Evolutionary conservation across 2,797 vertebrate species (phyloP).

Genomic region (Aphelocoma californica): DNA sequence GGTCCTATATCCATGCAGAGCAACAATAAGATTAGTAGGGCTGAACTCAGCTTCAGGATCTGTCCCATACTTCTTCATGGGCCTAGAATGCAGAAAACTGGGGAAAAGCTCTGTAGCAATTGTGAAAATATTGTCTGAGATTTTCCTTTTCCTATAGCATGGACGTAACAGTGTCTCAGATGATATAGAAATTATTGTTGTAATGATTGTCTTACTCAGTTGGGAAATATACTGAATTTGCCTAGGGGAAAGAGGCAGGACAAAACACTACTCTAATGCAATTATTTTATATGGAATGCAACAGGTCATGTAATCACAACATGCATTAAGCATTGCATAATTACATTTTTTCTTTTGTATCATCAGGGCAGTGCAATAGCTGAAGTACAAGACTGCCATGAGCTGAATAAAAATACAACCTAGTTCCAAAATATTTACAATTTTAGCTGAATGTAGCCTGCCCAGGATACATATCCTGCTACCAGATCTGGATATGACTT

Average conservation of each 20-base stretch:
- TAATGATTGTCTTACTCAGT: background rate
- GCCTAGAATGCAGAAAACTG: background rate
- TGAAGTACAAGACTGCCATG: background rate
- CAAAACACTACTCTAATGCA: background rate
- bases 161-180: background rate
- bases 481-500: background rate
- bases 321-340: background rate
- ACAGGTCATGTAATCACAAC: background rate
- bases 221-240: background rate
- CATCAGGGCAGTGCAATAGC: background rate
- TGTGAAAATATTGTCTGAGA: background rate
- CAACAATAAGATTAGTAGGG: background rate
- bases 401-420: background rate
- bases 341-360: background rate
- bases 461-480: background rate
- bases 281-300: background rate
- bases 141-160: background rate
- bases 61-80: background rate
- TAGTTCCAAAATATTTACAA: background rate
- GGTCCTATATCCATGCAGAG: background rate
- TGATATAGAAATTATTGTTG: background rate
- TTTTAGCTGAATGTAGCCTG: background rate
- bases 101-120: background rate
- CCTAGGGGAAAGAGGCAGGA: background rate
- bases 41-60: background rate